Base-by-base conservation (phyloP, 2,888 invertebrate species). In the Drosophila mulleri region DNA sequence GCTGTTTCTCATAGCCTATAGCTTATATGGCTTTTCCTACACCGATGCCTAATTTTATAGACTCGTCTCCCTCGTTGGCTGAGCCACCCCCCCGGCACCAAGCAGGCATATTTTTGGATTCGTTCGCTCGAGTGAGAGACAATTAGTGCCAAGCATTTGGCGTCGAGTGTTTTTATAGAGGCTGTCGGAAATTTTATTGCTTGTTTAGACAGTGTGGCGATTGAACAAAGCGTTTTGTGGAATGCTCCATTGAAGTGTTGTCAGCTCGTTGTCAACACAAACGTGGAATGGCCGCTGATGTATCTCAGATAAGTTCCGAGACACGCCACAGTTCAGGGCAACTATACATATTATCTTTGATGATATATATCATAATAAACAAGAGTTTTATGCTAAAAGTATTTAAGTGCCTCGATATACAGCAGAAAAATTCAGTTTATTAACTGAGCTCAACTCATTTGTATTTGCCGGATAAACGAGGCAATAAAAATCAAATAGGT, bases 141-240 rank as follows among this genome's bases (percentile, higher is more conserved):
- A 84, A 84, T 84, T 85, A 84, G 83, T 83, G 53, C 60, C 76
- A 67, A 82, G 83, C 72, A 71, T 84, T 88, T 70, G 72, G 78
- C 73, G 72, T 78, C 67, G 78, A 80, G 72, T 88, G 73, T 83
- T 79, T 73, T 79, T 75, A 75, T 78, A 60, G 67, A 65, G 69
- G 65, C 65, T 80, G 72, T 76, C 60, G 67, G 72, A 75, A 80
- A 69, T 88, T 88, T 84, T 85, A 84, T 84, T 84, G 81, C 66
- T 82, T 75, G 80, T 80, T 78, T 79, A 64, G 80, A 53, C 58
- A 50, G 42, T 39, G 41, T 53, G 67, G 62, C 48, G 70, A 48
- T 48, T 57, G 48, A 60, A 66, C 71, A 69, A 66, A 72, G 56
- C 66, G 72, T 63, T 67, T 65, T 65, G 53, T 59, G 70, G 63